A percentile compares a stretch with the other conserved stretches of the same genome.
phyloP scores from a whole-genome alignment of 2,113 vertebrate species.

The Xenotilapia longispinis region DNA sequence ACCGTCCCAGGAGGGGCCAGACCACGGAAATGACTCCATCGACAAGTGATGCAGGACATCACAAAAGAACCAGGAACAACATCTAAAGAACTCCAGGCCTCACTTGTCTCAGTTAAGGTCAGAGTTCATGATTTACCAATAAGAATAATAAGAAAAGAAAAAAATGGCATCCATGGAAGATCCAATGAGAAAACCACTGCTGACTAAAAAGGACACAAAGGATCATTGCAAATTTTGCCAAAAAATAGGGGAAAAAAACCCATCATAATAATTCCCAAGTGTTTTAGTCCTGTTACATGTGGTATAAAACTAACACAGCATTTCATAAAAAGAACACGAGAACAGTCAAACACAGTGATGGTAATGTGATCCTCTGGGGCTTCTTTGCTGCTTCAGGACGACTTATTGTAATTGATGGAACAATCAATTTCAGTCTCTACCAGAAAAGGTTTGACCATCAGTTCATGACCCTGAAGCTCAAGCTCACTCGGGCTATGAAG shows the following conservation, averaged over 20 bases:
- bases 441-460: background rate
- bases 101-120: background rate
- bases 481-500: background rate
- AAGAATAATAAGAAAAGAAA: fast-evolving
- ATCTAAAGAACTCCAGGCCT: background rate
- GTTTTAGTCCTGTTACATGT: background rate
- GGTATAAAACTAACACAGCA: background rate
- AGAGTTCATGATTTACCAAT: background rate
- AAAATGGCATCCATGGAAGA: background rate
- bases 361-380: background rate
- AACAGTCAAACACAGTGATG: background rate
- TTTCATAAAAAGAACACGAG: fast-evolving
- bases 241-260: background rate
- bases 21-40: background rate
- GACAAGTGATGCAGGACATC: background rate
- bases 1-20: background rate
- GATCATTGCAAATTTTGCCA: background rate
- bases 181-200: background rate
- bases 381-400: background rate
- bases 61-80: background rate
- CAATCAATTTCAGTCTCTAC: background rate
- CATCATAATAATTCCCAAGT: background rate
- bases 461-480: background rate
- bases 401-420: background rate
- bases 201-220: background rate